Evolutionary conservation across 2,797 vertebrate species (phyloP).

Genomic region (Anomalospiza imberbis): DNA sequence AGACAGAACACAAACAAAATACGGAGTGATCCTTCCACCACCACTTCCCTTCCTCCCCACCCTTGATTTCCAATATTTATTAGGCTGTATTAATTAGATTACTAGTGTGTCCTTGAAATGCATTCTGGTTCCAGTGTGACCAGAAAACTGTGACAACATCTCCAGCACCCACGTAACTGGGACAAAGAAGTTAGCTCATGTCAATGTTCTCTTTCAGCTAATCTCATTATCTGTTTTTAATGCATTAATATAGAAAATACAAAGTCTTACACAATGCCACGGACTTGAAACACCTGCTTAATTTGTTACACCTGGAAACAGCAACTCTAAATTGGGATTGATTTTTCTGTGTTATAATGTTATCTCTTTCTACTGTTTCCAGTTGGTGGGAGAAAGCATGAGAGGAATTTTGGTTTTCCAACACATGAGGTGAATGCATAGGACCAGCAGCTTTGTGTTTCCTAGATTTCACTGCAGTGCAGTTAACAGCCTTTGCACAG

Average conservation of each 20-base stretch:
- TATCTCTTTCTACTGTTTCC: not conserved
- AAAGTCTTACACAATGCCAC: not conserved
- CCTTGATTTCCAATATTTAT: not conserved
- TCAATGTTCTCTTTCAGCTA: not conserved
- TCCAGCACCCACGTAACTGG: not conserved
- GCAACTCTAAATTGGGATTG: not conserved
- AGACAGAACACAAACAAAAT: not conserved
- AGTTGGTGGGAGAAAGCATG: not conserved
- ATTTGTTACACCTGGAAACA: not conserved
- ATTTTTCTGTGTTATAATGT: not conserved
- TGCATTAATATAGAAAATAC: not conserved
- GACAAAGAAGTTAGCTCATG: not conserved
- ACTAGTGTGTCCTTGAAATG: not conserved
- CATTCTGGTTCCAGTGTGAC: not conserved
- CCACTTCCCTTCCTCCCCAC: not conserved
- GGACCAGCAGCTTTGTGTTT: not conserved
- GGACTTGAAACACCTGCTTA: not conserved
- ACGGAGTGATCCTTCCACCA: not conserved
- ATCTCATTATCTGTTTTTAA: not conserved
- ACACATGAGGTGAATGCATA: rapidly evolving
- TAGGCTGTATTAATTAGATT: not conserved
- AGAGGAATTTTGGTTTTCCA: not conserved
- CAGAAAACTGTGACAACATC: not conserved
- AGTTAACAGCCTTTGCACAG: not conserved
- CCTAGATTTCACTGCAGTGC: not conserved